Conservation (phyloP, 2,888 invertebrate genomes). For the Agrilus biguttatus region DNA sequence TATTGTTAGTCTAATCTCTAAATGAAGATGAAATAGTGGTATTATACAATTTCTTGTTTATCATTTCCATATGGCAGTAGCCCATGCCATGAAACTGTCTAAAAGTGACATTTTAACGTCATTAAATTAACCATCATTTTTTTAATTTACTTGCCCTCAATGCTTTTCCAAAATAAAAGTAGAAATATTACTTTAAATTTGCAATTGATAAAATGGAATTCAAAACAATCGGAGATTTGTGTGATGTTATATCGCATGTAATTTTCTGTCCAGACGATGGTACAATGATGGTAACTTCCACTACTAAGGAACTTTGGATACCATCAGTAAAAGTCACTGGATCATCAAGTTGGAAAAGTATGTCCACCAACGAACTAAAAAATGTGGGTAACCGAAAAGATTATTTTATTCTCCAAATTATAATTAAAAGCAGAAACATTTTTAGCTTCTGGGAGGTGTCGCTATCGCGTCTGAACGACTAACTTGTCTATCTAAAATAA, state of each 20-base stretch:
- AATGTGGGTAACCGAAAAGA: slow-evolving; percentile 14
- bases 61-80: no score
- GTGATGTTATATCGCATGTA: slow-evolving; percentile 19
- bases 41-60: no score
- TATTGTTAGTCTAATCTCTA: no score
- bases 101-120: no score
- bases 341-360: slow-evolving; percentile 15
- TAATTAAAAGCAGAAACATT: not conserved
- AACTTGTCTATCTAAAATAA: slow-evolving; percentile 18
- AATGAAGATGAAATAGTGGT: no score
- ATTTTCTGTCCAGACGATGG: slow-evolving; percentile 18
- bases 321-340: slow-evolving; percentile 17
- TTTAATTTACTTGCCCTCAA: no score
- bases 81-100: no score
- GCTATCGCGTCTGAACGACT: slow-evolving; percentile 10
- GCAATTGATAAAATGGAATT: not conserved
- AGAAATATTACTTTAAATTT: no score
- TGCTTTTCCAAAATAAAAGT: no score
- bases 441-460: slow-evolving; percentile 16
- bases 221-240: slow-evolving; percentile 9
- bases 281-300: slow-evolving; percentile 17
- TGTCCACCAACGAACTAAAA: slow-evolving; percentile 16
- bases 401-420: no score
- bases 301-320: slow-evolving; percentile 22
- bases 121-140: no score